Evolutionary conservation across 2,797 vertebrate species (phyloP).

Genomic region (Sebastes kiyomatsui): DNA sequence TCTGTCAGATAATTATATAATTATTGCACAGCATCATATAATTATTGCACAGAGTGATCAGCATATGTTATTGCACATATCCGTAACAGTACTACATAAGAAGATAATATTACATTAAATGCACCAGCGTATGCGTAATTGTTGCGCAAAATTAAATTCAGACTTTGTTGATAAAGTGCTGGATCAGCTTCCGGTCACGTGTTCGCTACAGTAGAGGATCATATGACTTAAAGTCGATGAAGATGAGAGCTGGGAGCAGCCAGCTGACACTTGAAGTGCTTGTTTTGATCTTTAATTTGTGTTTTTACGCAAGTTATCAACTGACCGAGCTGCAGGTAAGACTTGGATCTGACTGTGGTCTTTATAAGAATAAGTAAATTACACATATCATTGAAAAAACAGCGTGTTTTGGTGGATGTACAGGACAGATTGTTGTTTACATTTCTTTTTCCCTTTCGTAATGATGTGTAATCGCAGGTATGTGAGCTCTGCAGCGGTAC

Average conservation of each 20-base stretch:
- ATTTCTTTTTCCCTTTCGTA: accelerated
- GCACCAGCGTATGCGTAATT: conserved; percentile 38
- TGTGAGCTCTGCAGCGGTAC: conserved; percentile 81
- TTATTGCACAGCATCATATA: too few species aligned
- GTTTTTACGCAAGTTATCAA: conserved; percentile 52
- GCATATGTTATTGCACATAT: too few species aligned
- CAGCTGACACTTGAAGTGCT: conserved; percentile 33
- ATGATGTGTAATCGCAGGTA: conserved; percentile 65
- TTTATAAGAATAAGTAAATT: neutral
- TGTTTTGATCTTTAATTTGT: conserved; percentile 58
- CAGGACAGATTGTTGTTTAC: neutral
- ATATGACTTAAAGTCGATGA: conserved; percentile 70
- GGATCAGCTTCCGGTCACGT: conserved; percentile 61
- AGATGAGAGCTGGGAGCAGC: conserved; percentile 75
- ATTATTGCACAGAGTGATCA: too few species aligned
- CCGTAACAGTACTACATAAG: neutral
- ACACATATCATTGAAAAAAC: neutral
- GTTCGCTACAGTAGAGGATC: conserved; percentile 42
- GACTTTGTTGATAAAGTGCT: neutral
- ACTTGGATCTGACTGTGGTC: neutral
- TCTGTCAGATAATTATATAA: too few species aligned
- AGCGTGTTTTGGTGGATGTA: conserved; percentile 4
- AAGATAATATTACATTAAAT: neutral
- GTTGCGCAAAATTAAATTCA: conserved; percentile 32
- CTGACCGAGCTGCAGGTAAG: conserved; percentile 69